Base-by-base conservation (phyloP, 2,797 vertebrate species). In the Halcyon chelicuti region DNA sequence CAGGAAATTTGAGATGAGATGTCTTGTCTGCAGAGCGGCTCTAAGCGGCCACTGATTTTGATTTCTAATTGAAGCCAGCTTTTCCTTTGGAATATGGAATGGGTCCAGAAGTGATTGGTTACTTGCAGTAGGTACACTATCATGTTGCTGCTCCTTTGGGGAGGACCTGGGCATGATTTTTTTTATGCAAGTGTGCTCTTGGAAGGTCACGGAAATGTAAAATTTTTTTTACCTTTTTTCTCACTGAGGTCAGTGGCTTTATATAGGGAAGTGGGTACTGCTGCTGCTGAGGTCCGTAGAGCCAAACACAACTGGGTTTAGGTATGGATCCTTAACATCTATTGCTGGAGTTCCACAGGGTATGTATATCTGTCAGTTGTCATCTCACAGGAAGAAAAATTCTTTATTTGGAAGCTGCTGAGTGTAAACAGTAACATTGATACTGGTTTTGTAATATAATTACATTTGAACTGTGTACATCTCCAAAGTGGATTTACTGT, bases 381-480 rank as follows among this genome's bases (percentile, higher is more conserved):
- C 54, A 65, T 37, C 70, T 85, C 76, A 37, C 3, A 44, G 16
- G 71, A 88, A 85, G 63, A 79, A 94, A 83, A 86, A 72, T 35
- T 33, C 92, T 61, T 76, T 17, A 21, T 85, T 83, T 91, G 91
- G 91, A 94, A 94, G 88, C 46, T 93, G 51, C 62, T 86, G 74
- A 90, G 86, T 91, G 55, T 85, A 88, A 82, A 63, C 79, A 88
- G 55, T 39, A 78, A 62, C 93, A 76, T 3, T 49, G 57, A 7
- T 84, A 65, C 47, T 52, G 51, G 58, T 85, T 88, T 72, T 46
- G 33, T 93, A 66, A 86, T 60, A 71, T 42, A 66, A 76, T 70
- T 76, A 44, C 7, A 17, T 86, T 90, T 73, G 51, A 82, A 52
- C 60, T 47, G n/a, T 39, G 18, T 65, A 18, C 3, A 4, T 72